Percentiles rank a stretch among this genome's conserved stretches.
Evolutionary conservation across 2,888 invertebrate species (phyloP).

Genomic region (Orchestes rusci): DNA sequence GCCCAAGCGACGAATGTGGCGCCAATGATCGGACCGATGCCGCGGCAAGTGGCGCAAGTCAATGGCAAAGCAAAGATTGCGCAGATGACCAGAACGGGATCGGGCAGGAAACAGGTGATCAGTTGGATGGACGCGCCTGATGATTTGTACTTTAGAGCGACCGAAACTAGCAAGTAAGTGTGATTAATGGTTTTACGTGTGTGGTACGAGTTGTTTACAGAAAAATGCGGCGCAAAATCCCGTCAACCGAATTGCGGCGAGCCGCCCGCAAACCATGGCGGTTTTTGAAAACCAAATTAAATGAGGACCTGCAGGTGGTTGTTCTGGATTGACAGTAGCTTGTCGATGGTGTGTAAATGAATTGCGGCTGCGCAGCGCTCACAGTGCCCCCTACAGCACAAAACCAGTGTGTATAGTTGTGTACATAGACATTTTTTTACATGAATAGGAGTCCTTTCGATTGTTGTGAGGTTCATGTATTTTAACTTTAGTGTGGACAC

Average conservation of each 20-base stretch:
- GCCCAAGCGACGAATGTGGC: constrained; percentile 19
- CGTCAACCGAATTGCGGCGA: constrained; percentile 69
- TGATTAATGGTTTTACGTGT: neutral
- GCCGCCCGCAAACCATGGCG: constrained; percentile 83
- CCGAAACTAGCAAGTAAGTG: constrained; percentile 80
- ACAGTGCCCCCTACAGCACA: constrained; percentile 30
- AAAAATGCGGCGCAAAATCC: constrained; percentile 75
- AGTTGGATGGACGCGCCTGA: constrained; percentile 98
- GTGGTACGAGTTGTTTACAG: constrained; percentile 45
- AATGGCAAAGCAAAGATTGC: constrained; percentile 80
- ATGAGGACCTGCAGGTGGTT: constrained; percentile 60
- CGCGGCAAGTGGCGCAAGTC: constrained; percentile 62
- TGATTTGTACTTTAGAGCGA: constrained; percentile 92
- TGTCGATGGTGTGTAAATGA: constrained; percentile 26
- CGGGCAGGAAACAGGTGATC: constrained; percentile 82
- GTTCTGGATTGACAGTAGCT: constrained; percentile 63
- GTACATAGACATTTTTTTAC: constrained; percentile 8
- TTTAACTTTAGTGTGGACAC: constrained; percentile 2
- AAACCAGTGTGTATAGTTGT: constrained; percentile 7
- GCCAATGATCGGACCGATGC: constrained; percentile 15
- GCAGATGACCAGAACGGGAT: constrained; percentile 67
- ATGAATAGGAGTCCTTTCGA: constrained; percentile 14
- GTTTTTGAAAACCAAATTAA: constrained; percentile 47
- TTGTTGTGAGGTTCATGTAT: constrained; percentile 10
- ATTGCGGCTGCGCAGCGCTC: constrained; percentile 34